Conservation (phyloP, 2,888 invertebrate species). For the Spisula solida region DNA sequence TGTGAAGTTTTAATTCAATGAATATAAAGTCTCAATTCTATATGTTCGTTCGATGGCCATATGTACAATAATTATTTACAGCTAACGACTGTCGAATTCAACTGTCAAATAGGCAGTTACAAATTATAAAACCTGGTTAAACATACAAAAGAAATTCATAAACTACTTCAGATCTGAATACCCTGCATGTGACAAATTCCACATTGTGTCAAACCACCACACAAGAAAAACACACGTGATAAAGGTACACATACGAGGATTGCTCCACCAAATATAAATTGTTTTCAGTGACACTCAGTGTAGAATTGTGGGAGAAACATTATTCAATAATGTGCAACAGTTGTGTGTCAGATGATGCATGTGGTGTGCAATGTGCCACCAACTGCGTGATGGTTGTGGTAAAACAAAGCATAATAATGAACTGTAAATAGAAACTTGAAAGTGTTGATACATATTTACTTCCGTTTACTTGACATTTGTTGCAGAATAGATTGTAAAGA, state of each 20-base stretch:
- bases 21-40: too few species aligned
- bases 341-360: not conserved
- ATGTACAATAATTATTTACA: too few species aligned
- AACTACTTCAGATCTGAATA: too few species aligned
- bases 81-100: too few species aligned
- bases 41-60: too few species aligned
- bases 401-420: not conserved
- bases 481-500: not conserved
- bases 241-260: not conserved
- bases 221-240: not conserved
- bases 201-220: not conserved
- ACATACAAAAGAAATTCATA: too few species aligned
- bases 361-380: not conserved
- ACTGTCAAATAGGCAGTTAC: too few species aligned
- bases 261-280: not conserved
- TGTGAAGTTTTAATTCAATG: too few species aligned
- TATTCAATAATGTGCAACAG: not conserved
- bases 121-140: too few species aligned
- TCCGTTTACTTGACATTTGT: not conserved
- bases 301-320: not conserved
- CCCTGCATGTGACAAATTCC: too few species aligned
- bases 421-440: not conserved
- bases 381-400: not conserved
- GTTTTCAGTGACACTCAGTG: not conserved
- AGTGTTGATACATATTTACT: not conserved